Evolutionary conservation across 1,140 invertebrate genomes (phyloP).

Genomic region (Geopemphigus sp.): DNA sequence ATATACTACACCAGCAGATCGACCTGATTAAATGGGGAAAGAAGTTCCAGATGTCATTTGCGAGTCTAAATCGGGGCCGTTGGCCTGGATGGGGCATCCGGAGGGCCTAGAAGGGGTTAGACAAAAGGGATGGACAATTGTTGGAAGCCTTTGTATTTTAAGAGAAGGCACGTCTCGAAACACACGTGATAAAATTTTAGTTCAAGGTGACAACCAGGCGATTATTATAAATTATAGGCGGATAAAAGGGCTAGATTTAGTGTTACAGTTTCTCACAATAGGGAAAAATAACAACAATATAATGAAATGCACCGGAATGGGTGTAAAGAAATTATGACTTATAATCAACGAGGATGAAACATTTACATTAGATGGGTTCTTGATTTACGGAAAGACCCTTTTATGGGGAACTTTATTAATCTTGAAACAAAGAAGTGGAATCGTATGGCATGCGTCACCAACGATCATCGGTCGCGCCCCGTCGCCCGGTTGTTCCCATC

Average conservation of each 20-base stretch:
- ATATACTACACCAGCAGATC: background rate
- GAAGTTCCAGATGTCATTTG: background rate
- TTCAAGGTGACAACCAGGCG: background rate
- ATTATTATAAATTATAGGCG: background rate
- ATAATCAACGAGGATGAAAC: background rate
- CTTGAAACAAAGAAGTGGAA: background rate
- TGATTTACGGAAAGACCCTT: background rate
- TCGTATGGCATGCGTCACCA: background rate
- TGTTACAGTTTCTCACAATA: background rate
- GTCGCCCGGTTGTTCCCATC: no score
- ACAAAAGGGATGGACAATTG: background rate
- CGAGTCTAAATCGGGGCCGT: background rate
- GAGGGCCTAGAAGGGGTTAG: background rate
- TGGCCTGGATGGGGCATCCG: background rate
- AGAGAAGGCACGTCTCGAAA: background rate
- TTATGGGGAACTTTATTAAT: background rate
- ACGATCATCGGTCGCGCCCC: no score
- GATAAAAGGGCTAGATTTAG: background rate
- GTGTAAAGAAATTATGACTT: background rate
- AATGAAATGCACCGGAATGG: background rate
- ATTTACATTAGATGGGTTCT: background rate
- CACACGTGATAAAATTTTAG: background rate
- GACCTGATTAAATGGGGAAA: background rate
- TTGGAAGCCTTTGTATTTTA: background rate
- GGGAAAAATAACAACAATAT: background rate